A percentile compares a stretch with the other conserved stretches of the same genome.
Evolutionary conservation across 2,113 vertebrate genomes (phyloP).

Genomic region (Bambusicola thoracicus): DNA sequence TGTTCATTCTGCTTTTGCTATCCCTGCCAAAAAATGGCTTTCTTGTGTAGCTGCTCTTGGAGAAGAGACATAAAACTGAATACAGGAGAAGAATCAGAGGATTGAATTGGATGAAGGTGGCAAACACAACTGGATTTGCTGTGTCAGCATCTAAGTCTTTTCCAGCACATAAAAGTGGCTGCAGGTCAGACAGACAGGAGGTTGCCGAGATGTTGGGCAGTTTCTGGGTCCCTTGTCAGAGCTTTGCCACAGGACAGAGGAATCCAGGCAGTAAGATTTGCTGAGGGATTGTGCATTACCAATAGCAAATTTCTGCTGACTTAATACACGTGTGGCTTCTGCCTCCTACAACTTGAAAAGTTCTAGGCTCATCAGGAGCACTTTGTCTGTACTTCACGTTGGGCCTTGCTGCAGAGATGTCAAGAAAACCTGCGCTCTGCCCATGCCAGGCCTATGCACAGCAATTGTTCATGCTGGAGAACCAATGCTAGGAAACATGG

Average conservation of each 20-base stretch:
- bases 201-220: background rate
- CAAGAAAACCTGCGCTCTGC: constrained; percentile 33
- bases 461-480: constrained; percentile 53
- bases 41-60: background rate
- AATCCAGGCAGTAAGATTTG: background rate
- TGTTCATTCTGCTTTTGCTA: background rate
- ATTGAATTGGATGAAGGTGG: background rate
- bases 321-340: rapidly evolving
- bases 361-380: background rate
- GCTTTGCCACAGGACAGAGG: rapidly evolving
- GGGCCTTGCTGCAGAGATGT: background rate
- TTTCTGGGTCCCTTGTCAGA: background rate
- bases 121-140: too few relatives aligned
- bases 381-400: background rate
- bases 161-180: background rate
- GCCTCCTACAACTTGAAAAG: background rate
- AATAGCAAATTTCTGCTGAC: rapidly evolving
- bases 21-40: background rate
- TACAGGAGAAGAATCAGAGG: background rate
- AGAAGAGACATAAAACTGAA: background rate
- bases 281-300: rapidly evolving
- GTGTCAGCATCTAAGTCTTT: too few relatives aligned
- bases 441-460: constrained; percentile 16
- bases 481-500: constrained; percentile 48
- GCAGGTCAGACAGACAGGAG: background rate